Percentiles rank a stretch among this genome's conserved stretches.
Conservation (phyloP, 1,140 invertebrate genomes). For the Oreohelix idahoensis region DNA sequence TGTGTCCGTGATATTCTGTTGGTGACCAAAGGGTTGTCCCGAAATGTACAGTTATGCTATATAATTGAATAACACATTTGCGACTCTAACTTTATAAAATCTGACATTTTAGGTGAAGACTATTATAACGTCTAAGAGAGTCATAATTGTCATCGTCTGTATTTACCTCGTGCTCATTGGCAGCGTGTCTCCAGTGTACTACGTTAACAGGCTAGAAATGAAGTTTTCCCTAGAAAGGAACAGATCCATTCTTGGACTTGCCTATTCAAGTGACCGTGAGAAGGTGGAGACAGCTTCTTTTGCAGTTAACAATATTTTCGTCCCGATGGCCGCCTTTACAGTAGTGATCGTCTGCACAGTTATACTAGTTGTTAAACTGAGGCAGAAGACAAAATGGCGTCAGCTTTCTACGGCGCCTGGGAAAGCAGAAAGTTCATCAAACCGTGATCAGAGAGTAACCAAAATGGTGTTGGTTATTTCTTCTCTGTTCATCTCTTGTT, state of each 20-base stretch:
- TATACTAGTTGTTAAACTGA: neutral
- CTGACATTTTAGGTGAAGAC: neutral
- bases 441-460: neutral
- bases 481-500: neutral
- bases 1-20: too few relatives aligned
- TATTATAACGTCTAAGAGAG: neutral
- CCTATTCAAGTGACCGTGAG: neutral
- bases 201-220: slow-evolving; percentile 1
- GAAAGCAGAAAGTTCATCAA: neutral
- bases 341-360: slow-evolving; percentile 1
- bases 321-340: neutral
- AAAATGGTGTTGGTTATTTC: slow-evolving; percentile 15
- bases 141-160: neutral
- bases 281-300: neutral
- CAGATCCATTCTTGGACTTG: neutral
- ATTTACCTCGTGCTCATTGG: neutral
- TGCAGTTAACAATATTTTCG: slow-evolving; percentile 7
- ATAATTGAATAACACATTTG: neutral
- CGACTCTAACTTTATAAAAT: neutral
- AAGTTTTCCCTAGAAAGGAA: neutral
- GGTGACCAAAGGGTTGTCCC: neutral
- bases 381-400: slow-evolving; percentile 9
- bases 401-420: neutral
- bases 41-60: neutral
- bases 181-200: neutral